phyloP scores from a whole-genome alignment of 2,888 invertebrate genomes.

The Lepidonotus clava region DNA sequence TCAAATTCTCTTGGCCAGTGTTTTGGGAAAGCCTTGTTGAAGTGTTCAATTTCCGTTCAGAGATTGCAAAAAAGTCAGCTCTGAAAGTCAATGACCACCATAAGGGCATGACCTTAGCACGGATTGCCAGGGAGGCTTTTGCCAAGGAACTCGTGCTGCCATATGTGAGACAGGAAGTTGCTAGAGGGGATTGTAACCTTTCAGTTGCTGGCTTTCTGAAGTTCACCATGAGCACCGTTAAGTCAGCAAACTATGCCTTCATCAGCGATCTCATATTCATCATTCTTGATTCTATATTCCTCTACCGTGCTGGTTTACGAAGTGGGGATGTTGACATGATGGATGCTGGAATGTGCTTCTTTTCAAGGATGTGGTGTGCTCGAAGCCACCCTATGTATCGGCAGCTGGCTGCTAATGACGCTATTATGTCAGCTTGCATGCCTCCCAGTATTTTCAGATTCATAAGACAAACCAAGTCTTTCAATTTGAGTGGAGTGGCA shows the following conservation, averaged over 20 bases:
- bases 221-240: too few relatives aligned
- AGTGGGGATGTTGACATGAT: too few relatives aligned
- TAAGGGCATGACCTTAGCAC: not conserved
- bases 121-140: constrained; percentile 1
- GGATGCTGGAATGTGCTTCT: too few relatives aligned
- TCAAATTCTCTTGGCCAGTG: not conserved
- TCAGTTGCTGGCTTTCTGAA: too few relatives aligned
- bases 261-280: too few relatives aligned
- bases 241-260: too few relatives aligned
- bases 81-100: not conserved
- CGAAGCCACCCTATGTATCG: not conserved
- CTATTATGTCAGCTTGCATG: not conserved
- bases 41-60: not conserved
- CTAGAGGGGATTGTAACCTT: not conserved
- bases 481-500: not conserved
- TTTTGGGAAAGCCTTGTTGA: not conserved
- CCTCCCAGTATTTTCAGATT: not conserved
- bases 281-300: too few relatives aligned
- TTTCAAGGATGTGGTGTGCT: not conserved
- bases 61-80: not conserved
- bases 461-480: not conserved
- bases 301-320: too few relatives aligned
- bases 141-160: not conserved
- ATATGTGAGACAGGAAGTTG: not conserved
- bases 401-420: not conserved